Percentiles rank a stretch among this genome's conserved stretches.
Evolutionary conservation across 2,113 vertebrate species (phyloP).

Genomic region (Rhinoderma darwinii): DNA sequence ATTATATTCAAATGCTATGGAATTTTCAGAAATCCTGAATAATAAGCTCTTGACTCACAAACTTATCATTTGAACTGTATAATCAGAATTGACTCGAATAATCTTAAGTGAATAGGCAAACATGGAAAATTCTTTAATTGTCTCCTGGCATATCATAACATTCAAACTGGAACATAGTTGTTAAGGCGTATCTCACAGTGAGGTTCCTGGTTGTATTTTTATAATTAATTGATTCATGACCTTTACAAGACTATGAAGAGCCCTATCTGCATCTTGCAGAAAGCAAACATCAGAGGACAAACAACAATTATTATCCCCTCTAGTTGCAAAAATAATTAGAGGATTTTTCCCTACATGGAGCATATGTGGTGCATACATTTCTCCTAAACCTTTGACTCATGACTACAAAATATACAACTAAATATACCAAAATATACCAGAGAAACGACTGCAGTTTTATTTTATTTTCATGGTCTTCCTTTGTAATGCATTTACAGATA

Average conservation of each 20-base stretch:
- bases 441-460: not conserved
- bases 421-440: not conserved
- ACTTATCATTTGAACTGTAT: constrained; percentile 1
- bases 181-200: not conserved
- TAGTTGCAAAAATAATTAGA: not conserved
- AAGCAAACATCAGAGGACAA: not conserved
- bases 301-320: not conserved
- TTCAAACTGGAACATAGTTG: constrained; percentile 18
- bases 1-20: not conserved
- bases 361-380: not conserved
- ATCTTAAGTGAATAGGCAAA: constrained; percentile 29
- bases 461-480: no score
- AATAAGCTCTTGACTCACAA: constrained; percentile 8
- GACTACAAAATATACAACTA: not conserved
- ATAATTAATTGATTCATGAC: constrained; percentile 23
- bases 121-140: constrained; percentile 22
- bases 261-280: constrained; percentile 19
- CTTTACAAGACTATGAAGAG: constrained; percentile 20
- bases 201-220: not conserved
- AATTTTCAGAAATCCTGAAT: not conserved
- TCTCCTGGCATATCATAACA: constrained; percentile 31
- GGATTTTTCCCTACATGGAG: not conserved
- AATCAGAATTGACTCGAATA: constrained; percentile 13
- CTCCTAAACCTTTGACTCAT: not conserved
- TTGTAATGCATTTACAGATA: no score